Base-by-base conservation (phyloP, 2,797 vertebrate species). In the Hafferia zeledoni region DNA sequence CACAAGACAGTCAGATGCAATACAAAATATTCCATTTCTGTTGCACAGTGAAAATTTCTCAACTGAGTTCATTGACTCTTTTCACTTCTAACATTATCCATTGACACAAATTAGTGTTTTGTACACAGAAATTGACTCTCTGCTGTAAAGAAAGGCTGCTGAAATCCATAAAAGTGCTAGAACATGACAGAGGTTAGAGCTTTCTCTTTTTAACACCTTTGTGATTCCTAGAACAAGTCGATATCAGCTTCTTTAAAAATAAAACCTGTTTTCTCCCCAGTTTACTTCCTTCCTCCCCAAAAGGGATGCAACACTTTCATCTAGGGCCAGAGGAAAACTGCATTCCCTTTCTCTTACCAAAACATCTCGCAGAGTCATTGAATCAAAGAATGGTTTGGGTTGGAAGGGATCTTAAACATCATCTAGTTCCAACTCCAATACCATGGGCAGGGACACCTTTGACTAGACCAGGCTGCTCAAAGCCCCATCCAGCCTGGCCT, bases 91-190 rank as follows among this genome's bases (percentile, higher is more conserved):
- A 71, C 24, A 15, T 18, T n/a, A 52, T 49, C 5, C 33, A 11
- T 8, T 57, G 53, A 10, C 57, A 60, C 3, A 37, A 83, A 65
- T 33, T 7, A 17, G 3, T 33, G 14, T 47, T 76, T 86, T 68
- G 11, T 46, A 46, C 35, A 39, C 20, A 59, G 18, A 71, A 1
- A 55, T 23, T 3, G 5, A 35, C 47, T 64, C 0, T 0, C 9
- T 35, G 15, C 16, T 17, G 20, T 63, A 49, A 79, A 82, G 19
- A 14, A 78, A 72, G 19, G 17, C 11, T 55, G 13, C 11, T 75
- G n/a, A 75, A 76, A 87, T 28, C 27, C 6, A 22, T 69, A 22
- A 79, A 74, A 61, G 3, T 13, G 23, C 8, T 17, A 28, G 17
- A 65, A 72, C 3, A 4, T 50, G 39, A 57, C 8, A 60, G 33